Conservation (phyloP, 2,888 invertebrate species). For the Arrhopalites spinosus region DNA sequence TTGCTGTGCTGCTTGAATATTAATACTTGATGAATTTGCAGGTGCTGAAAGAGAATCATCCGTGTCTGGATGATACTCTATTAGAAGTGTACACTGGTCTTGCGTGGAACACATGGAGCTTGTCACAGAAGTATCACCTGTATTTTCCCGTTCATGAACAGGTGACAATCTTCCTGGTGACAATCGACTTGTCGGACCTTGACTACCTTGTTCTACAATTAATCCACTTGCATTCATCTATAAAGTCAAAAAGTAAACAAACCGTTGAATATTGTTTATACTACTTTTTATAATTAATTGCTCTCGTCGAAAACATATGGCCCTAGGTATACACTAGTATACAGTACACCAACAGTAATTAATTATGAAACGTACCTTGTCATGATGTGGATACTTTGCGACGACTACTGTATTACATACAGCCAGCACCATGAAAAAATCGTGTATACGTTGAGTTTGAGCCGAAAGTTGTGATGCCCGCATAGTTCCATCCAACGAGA, state of each 20-base stretch:
- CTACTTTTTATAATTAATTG: too few relatives aligned
- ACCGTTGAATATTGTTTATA: too few relatives aligned
- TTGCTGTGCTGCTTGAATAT: constrained; percentile 1
- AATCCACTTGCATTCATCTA: constrained; percentile 64
- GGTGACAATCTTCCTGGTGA: constrained; percentile 53
- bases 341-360: too few relatives aligned
- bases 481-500: constrained; percentile 28
- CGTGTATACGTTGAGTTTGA: constrained; percentile 77
- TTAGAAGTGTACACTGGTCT: constrained; percentile 44
- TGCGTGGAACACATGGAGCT: constrained; percentile 39
- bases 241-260: neutral
- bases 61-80: constrained; percentile 40
- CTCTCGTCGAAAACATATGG: too few relatives aligned
- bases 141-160: constrained; percentile 52
- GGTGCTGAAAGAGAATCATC: neutral
- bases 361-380: constrained; percentile 67
- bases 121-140: constrained; percentile 44
- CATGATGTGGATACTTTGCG: constrained; percentile 78
- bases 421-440: constrained; percentile 88
- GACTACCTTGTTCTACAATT: constrained; percentile 47
- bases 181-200: constrained; percentile 39
- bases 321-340: too few relatives aligned
- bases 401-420: constrained; percentile 97
- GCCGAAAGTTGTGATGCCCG: constrained; percentile 31
- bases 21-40: neutral